Conservation (phyloP, 2,797 vertebrate species). For the Rhinophrynus dorsalis region DNA sequence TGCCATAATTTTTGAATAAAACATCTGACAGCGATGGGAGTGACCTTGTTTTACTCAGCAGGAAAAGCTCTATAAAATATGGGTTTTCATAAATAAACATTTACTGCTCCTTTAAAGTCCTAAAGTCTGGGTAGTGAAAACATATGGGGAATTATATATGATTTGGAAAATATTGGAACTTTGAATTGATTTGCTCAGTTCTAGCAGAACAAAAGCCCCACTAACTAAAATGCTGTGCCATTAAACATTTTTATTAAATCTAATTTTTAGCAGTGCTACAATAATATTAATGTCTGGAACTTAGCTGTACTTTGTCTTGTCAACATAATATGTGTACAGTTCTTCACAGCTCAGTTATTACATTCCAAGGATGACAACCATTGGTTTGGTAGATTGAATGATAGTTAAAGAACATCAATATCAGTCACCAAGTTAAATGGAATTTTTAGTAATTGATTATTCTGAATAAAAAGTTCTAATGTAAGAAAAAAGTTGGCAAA, state of each 20-base stretch:
- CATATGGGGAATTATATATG: too few species aligned
- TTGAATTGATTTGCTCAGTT: not conserved
- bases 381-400: constrained; percentile 7
- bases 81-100: too few species aligned
- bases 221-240: not conserved
- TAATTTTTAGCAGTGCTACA: not conserved
- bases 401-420: constrained; percentile 14
- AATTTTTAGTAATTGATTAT: constrained; percentile 10
- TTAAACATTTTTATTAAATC: not conserved
- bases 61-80: too few species aligned
- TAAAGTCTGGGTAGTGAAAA: too few species aligned
- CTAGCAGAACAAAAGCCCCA: not conserved
- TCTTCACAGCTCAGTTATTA: constrained; percentile 12
- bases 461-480: not conserved
- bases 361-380: not conserved
- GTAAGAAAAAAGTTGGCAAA: not conserved
- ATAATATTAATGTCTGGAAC: constrained; percentile 3
- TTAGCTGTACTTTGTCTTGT: constrained; percentile 9
- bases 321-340: constrained; percentile 2
- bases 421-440: constrained; percentile 9
- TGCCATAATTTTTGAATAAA: too few species aligned
- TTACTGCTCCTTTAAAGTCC: too few species aligned
- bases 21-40: too few species aligned
- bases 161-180: not conserved
- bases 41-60: too few species aligned